A percentile compares a stretch with the other conserved stretches of the same genome.
Evolutionary conservation across 2,888 invertebrate genomes (phyloP).

Genomic region (Drosophila robusta): DNA sequence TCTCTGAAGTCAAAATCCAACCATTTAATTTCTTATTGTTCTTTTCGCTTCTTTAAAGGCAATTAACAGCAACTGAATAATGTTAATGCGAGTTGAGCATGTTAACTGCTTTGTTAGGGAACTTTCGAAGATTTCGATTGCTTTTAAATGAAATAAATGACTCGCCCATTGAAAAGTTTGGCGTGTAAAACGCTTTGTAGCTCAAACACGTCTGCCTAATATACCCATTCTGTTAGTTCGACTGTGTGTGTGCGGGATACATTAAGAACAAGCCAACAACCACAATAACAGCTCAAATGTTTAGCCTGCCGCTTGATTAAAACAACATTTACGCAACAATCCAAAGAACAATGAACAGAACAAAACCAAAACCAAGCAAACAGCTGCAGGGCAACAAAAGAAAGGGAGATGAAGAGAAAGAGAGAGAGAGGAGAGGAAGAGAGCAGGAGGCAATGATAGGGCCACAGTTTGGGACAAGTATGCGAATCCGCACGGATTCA

Average conservation of each 20-base stretch:
- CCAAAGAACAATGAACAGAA: constrained; percentile 54
- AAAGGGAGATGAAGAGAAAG: constrained; percentile 4
- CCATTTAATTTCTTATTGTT: neutral
- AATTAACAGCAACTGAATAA: constrained; percentile 3
- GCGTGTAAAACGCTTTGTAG: constrained; percentile 26
- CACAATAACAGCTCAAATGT: constrained; percentile 53
- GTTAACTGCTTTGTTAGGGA: constrained; percentile 15
- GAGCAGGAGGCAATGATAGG: neutral
- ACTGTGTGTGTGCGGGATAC: constrained; percentile 11
- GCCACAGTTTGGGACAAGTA: constrained; percentile 16
- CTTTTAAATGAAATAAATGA: constrained; percentile 23
- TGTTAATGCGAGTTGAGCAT: constrained; percentile 23
- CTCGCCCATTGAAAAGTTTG: constrained; percentile 22
- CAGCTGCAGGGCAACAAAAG: constrained; percentile 53
- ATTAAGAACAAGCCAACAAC: constrained; percentile 30
- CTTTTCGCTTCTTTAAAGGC: neutral
- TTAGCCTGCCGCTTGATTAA: constrained; percentile 63
- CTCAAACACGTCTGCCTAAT: constrained; percentile 37
- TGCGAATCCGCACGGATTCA: constrained; percentile 37
- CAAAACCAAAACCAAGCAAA: constrained; percentile 51
- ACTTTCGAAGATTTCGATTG: constrained; percentile 21
- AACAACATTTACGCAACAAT: constrained; percentile 69
- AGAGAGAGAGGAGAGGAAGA: neutral
- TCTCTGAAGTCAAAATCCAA: neutral
- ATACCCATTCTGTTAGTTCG: constrained; percentile 11